These are phyloP conservation scores for Helicolenus hilgendorfi DNA, from an alignment of 2,797 vertebrate species.

Conservation along the genomic window DNA sequence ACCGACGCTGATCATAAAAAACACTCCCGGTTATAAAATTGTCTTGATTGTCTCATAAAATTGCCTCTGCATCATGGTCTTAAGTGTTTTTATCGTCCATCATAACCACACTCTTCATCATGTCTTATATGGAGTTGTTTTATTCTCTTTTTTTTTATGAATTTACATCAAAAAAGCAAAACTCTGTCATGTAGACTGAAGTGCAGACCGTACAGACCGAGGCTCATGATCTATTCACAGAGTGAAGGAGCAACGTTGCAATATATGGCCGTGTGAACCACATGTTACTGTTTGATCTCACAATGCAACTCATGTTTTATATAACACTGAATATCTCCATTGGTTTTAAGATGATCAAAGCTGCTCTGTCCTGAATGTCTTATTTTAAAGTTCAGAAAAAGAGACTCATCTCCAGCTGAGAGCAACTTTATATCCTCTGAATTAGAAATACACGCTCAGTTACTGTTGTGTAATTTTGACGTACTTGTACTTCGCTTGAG, in stretches of 20 bases:
- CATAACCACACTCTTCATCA: neutral
- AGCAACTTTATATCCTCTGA: neutral
- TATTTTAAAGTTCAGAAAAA: neutral
- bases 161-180: neutral
- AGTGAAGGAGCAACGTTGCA: neutral
- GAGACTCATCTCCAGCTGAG: neutral
- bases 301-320: neutral
- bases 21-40: neutral
- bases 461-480: neutral
- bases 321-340: neutral
- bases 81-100: neutral
- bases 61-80: neutral
- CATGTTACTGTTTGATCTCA: neutral
- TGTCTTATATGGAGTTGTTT: neutral
- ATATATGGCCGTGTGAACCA: neutral
- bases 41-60: neutral
- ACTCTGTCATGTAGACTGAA: neutral
- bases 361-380: neutral
- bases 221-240: neutral
- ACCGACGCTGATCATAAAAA: conserved; percentile 11
- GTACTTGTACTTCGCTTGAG: neutral
- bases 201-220: neutral
- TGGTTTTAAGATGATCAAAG: neutral
- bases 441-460: neutral
- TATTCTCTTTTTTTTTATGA: neutral